phyloP scores from a whole-genome alignment of 23 tunicate species.

The Aplidium turbinatum region DNA sequence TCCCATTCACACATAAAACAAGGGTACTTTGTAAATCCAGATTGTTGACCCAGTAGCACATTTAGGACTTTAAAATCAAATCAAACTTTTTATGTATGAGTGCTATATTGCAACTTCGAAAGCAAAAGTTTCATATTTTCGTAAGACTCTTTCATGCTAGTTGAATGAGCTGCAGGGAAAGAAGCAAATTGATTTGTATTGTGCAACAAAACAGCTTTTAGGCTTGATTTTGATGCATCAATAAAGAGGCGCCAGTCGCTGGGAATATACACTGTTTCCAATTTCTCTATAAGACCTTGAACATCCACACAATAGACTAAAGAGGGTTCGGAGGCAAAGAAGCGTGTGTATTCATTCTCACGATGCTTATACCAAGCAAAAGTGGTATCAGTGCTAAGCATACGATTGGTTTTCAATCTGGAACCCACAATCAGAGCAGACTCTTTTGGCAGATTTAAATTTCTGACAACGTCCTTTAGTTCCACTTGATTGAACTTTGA shows the following conservation, averaged over 20 bases:
- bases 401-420: conserved; percentile 39
- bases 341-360: conserved; percentile 5
- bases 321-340: conserved; percentile 3
- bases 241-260: conserved; percentile 26
- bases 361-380: conserved; percentile 41
- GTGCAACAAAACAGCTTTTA: conserved; percentile 38
- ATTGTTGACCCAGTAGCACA: conserved; percentile 32
- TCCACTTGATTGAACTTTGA: conserved; percentile 28
- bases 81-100: conserved; percentile 30
- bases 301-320: not conserved
- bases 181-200: conserved; percentile 17
- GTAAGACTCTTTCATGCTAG: conserved; percentile 17
- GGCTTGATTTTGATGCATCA: conserved; percentile 34
- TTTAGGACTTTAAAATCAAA: conserved; percentile 15
- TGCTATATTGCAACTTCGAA: conserved; percentile 29
- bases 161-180: not conserved
- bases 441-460: conserved; percentile 23
- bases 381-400: conserved; percentile 52
- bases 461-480: conserved; percentile 31
- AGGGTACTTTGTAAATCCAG: conserved; percentile 41
- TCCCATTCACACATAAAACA: conserved; percentile 43
- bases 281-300: not conserved
- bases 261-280: conserved; percentile 15
- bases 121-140: conserved; percentile 37
- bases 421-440: conserved; percentile 38